Evolutionary conservation across 2,113 vertebrate genomes (phyloP).

Genomic region (Sinocyclocheilus maitianheensis): DNA sequence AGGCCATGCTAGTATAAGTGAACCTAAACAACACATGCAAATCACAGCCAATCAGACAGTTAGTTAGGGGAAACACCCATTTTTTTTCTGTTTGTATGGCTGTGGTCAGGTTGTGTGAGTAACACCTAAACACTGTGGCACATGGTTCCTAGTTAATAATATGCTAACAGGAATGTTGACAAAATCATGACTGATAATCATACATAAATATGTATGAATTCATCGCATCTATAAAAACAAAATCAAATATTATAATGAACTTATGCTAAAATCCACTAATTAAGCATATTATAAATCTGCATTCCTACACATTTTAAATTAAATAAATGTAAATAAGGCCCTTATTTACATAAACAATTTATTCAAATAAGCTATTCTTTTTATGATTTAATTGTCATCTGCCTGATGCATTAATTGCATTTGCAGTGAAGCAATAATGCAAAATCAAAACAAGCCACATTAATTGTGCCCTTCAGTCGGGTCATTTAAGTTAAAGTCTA

Average conservation of each 20-base stretch:
- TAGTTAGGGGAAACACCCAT: conserved; percentile 18
- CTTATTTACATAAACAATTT: too few species aligned
- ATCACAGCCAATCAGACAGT: conserved; percentile 46
- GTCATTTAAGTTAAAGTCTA: conserved; percentile 10
- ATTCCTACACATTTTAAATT: background rate
- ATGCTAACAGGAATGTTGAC: background rate
- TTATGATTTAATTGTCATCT: background rate
- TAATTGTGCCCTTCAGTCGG: background rate
- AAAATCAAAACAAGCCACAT: background rate
- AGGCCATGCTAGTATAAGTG: background rate
- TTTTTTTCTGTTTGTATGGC: background rate
- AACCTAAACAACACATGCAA: background rate
- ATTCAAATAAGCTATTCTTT: background rate
- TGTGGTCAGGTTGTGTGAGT: background rate
- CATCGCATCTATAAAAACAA: background rate
- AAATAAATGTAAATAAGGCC: background rate
- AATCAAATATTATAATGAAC: background rate
- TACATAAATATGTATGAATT: too few species aligned
- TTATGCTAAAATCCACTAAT: background rate
- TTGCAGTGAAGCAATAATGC: background rate
- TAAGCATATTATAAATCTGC: background rate
- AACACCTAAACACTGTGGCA: background rate
- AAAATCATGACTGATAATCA: background rate
- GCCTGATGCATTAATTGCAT: background rate
- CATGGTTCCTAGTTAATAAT: background rate